Evolutionary conservation across 2,888 invertebrate genomes (phyloP), one percentile per base, ranked within the genome.

Genomic region (Salpingus planirostris): DNA sequence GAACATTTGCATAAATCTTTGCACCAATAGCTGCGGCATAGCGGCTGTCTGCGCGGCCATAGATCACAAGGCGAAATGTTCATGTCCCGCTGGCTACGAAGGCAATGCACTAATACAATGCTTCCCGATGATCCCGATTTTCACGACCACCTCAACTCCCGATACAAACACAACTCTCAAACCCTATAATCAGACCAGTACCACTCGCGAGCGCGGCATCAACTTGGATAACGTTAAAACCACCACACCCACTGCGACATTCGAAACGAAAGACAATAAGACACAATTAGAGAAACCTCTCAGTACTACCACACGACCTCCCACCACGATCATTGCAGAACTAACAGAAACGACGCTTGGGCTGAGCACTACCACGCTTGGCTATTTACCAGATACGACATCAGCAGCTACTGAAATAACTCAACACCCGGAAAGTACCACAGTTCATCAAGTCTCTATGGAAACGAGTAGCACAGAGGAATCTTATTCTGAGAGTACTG

Each of bases 41-140:
- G 61, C 66, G 51, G 68, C 71, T 44, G 56, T 62, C 38, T 73
- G 73, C 57, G 55, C 58, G 47, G 65, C 68, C 47, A 55, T 62
- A 51, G 65, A 66, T 47, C 72, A 72, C 61, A 65, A 59, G 50
- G 66, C 66, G 37, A 52, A 59, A 42, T 70, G 69, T 49, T 52
- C 44, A 43, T 69, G 68, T 49, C 61, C 65, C 21, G 45, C 57
- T 21, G 70, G 70, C 13, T 69, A 64, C 50, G 55, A 62, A 36
- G 73, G 73, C 43, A 69, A 74, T 57, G 65, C 73, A n/a, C 62
- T 65, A 43, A 54, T 67, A 28, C 63, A 67, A 44, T 74, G 74
- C 55, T 46, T 46, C 26, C 54, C 52, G 11, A 26, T 22, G 8
- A 23, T 27, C 13, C 15, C 29, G 11, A 23, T 24, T 10, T 21